Conservation (phyloP, 2,888 invertebrate species). For the Chrysolina haemoptera region DNA sequence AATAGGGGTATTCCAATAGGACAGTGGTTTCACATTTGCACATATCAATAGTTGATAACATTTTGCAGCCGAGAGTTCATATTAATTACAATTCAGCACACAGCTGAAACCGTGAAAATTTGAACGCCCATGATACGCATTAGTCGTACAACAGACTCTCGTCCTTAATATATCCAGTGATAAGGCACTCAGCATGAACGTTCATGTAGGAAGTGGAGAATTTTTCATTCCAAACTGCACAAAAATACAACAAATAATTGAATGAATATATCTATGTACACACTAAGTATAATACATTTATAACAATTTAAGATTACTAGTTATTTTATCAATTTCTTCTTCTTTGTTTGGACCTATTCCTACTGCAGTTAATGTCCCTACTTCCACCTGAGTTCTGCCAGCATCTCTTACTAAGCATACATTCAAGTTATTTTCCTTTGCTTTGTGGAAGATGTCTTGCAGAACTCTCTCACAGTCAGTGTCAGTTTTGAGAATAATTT, state of each 20-base stretch:
- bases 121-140: too few relatives aligned
- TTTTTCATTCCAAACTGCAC: too few relatives aligned
- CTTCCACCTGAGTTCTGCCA: slow-evolving; percentile 79
- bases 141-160: too few relatives aligned
- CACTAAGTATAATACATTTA: slow-evolving; percentile 57
- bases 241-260: background rate
- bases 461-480: slow-evolving; percentile 69
- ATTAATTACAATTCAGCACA: too few relatives aligned
- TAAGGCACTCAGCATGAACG: too few relatives aligned
- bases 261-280: slow-evolving; percentile 18
- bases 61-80: too few relatives aligned
- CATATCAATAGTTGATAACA: too few relatives aligned
- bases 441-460: slow-evolving; percentile 71
- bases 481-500: slow-evolving; percentile 80
- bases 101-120: too few relatives aligned
- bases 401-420: slow-evolving; percentile 79
- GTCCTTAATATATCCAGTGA: too few relatives aligned
- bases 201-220: too few relatives aligned
- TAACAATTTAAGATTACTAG: slow-evolving; percentile 77
- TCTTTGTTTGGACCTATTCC: slow-evolving; percentile 82
- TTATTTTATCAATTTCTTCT: slow-evolving; percentile 74
- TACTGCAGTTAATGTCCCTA: slow-evolving; percentile 80
- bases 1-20: too few relatives aligned
- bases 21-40: too few relatives aligned
- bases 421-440: slow-evolving; percentile 71